Conservation (phyloP, 2,888 invertebrate species). For the Phalangium opilio region DNA sequence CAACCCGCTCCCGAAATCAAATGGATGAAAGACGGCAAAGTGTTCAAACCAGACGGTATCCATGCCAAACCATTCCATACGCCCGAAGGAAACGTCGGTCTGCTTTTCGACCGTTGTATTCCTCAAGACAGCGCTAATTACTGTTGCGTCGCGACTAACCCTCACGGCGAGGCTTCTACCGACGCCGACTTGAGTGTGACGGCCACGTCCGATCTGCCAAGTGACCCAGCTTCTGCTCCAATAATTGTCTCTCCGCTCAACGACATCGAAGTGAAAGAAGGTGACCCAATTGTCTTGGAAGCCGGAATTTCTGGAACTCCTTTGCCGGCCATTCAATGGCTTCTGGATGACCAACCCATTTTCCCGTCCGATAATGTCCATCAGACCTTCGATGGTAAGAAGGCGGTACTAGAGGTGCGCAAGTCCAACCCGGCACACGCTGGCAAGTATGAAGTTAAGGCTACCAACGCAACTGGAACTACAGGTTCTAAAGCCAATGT, state of each 20-base stretch:
- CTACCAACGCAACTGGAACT: conserved; percentile 61
- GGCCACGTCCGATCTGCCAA: conserved; percentile 5
- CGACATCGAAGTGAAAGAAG: conserved; percentile 58
- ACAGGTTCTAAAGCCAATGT: conserved; percentile 52
- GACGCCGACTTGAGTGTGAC: conserved; percentile 25
- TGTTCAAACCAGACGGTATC: conserved; percentile 11
- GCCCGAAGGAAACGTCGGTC: conserved; percentile 67
- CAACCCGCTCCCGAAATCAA: conserved; percentile 18
- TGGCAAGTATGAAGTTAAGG: conserved; percentile 55
- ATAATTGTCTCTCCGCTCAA: conserved; percentile 60
- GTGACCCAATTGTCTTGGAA: conserved; percentile 45
- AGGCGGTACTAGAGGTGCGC: conserved; percentile 31
- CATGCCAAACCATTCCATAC: conserved; percentile 39
- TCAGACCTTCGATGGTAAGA: conserved; percentile 66
- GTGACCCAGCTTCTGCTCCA: conserved; percentile 34
- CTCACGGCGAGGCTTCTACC: conserved; percentile 44
- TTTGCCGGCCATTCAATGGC: conserved; percentile 21
- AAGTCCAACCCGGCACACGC: conserved; percentile 39
- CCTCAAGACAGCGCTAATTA: conserved; percentile 70
- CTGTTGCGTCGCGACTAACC: conserved; percentile 55
- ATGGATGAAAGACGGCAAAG: conserved; percentile 19
- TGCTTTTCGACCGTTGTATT: conserved; percentile 55
- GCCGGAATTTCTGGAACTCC: conserved; percentile 18
- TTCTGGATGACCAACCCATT: conserved; percentile 17
- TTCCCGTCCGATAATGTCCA: conserved; percentile 48